A percentile compares a stretch with the other conserved stretches of the same genome.
Evolutionary conservation across 2,797 vertebrate genomes (phyloP).

Genomic region (Schizopygopsis malacanthus): DNA sequence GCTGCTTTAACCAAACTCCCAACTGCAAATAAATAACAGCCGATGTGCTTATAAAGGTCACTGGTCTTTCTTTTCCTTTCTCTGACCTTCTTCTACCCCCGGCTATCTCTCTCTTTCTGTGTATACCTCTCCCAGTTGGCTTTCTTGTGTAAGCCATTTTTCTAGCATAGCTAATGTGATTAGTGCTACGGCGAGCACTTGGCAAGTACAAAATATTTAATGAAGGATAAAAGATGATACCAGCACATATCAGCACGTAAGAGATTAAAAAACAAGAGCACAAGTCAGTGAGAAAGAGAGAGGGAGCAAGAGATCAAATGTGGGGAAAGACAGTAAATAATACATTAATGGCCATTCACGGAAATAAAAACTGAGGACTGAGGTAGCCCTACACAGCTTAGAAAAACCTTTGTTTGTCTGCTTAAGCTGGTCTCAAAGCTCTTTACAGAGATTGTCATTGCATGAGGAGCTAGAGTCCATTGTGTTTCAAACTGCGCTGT

Average conservation of each 20-base stretch:
- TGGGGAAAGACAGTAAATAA: conserved; percentile 42
- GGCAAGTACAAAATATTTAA: conserved; percentile 60
- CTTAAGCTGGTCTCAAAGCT: conserved; percentile 27
- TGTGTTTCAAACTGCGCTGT: conserved; percentile 32
- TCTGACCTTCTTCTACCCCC: conserved; percentile 15
- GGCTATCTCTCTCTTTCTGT: conserved; percentile 39
- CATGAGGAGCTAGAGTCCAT: conserved; percentile 19
- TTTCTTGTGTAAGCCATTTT: conserved; percentile 57
- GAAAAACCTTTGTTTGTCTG: conserved; percentile 32
- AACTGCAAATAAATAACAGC: conserved; percentile 48
- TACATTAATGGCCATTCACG: conserved; percentile 37
- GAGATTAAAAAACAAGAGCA: conserved; percentile 29
- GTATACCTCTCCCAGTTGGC: conserved; percentile 46
- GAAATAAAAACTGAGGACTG: conserved; percentile 3
- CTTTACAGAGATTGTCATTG: conserved; percentile 7
- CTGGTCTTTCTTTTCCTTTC: conserved; percentile 42
- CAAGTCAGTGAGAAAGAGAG: conserved; percentile 7
- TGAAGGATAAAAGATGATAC: conserved; percentile 53
- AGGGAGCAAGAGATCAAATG: conserved; percentile 3
- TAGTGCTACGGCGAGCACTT: conserved; percentile 53
- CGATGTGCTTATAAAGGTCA: conserved; percentile 48
- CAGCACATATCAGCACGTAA: conserved; percentile 36
- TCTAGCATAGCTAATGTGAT: conserved; percentile 61
- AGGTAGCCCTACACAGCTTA: conserved; percentile 26
- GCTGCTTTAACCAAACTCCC: conserved; percentile 29